Conservation (phyloP, 2,888 invertebrate species). For the Pterostichus madidus region DNA sequence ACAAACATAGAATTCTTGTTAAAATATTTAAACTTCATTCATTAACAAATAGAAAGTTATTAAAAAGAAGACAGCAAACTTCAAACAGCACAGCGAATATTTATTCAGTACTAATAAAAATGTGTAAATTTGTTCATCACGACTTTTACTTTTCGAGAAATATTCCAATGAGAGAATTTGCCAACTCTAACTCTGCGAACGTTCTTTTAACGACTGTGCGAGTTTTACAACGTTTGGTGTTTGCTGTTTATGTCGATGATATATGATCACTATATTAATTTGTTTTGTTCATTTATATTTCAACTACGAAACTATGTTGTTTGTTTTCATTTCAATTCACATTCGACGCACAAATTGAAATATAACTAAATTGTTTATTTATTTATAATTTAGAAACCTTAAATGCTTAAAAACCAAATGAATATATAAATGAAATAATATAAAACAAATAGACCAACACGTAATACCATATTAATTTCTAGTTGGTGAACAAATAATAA, state of each 20-base stretch:
- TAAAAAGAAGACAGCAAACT: not conserved
- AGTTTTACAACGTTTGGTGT: not conserved
- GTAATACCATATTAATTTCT: too few relatives aligned
- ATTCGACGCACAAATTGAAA: too few relatives aligned
- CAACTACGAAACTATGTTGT: too few relatives aligned
- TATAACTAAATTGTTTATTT: too few relatives aligned
- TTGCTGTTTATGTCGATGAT: not conserved
- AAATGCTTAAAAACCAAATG: too few relatives aligned
- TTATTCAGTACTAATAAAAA: not conserved
- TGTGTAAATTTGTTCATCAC: constrained; percentile 1
- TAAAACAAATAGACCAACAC: too few relatives aligned
- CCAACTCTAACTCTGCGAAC: not conserved
- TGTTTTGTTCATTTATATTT: not conserved
- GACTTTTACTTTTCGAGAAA: not conserved
- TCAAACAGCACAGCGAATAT: not conserved
- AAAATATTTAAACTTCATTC: not conserved
- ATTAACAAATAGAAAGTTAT: not conserved
- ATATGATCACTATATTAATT: not conserved
- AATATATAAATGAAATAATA: too few relatives aligned
- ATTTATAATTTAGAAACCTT: too few relatives aligned
- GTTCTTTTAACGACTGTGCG: not conserved
- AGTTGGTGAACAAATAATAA: too few relatives aligned
- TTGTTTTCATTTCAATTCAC: too few relatives aligned
- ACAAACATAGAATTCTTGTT: too few relatives aligned
- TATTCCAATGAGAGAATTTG: not conserved